Percentiles rank a stretch among this genome's conserved stretches.
phyloP scores from a whole-genome alignment of 2,113 vertebrate genomes.

The Spermophilus dauricus region DNA sequence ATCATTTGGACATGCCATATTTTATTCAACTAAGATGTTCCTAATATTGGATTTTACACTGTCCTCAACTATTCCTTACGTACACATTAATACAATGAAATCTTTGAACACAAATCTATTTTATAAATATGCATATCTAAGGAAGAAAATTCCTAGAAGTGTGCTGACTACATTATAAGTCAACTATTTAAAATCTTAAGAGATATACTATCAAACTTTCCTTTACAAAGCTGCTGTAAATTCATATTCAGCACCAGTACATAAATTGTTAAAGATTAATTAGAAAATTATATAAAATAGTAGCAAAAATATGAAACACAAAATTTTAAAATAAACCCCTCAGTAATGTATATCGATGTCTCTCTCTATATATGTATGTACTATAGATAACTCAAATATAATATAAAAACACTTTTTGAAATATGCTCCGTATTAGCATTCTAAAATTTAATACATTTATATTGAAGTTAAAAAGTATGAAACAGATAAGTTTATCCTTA shows the following conservation, averaged over 20 bases:
- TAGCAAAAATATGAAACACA: slow-evolving; percentile 13
- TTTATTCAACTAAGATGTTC: slow-evolving; percentile 37
- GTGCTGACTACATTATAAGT: slow-evolving; percentile 34
- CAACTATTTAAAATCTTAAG: background rate
- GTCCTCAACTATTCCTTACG: background rate
- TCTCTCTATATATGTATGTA: background rate
- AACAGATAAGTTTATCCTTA: background rate
- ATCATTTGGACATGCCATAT: background rate
- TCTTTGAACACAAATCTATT: background rate
- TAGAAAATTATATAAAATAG: slow-evolving; percentile 28
- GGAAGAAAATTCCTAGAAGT: slow-evolving; percentile 23
- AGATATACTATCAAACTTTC: background rate
- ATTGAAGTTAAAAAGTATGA: background rate
- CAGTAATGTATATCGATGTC: background rate
- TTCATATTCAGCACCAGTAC: background rate
- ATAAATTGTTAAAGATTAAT: background rate
- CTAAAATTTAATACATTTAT: slow-evolving; percentile 12
- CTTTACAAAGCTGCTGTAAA: background rate
- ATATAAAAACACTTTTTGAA: background rate
- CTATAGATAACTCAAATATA: background rate
- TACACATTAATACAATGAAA: slow-evolving; percentile 45
- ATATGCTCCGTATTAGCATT: background rate
- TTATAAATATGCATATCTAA: background rate
- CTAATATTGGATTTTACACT: background rate
- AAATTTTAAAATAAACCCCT: background rate